phyloP scores from a whole-genome alignment of 2,888 invertebrate genomes.

The Xanthorhoe designata region DNA sequence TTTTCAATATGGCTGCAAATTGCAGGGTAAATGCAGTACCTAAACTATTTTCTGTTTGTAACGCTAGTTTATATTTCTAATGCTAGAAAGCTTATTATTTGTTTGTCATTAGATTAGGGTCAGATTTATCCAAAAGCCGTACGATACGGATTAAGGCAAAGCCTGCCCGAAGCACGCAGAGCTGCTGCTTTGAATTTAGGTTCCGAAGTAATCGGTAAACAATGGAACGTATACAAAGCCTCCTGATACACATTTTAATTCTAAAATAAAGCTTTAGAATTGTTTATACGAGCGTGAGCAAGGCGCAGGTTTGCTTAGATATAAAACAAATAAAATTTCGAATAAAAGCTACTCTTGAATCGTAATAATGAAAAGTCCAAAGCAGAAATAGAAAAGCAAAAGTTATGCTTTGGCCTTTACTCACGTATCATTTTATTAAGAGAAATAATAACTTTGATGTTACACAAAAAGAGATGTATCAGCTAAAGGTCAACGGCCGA shows the following conservation, averaged over 20 bases:
- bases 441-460: no score
- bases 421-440: no score
- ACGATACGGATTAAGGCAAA: conserved; percentile 38
- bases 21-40: neutral
- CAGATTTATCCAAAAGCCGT: conserved; percentile 36
- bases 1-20: neutral
- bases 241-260: conserved; percentile 4
- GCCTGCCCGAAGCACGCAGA: conserved; percentile 38
- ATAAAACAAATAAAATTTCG: neutral
- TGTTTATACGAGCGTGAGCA: neutral
- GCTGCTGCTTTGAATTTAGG: conserved; percentile 33
- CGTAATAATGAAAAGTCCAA: no score
- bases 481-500: no score
- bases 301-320: neutral
- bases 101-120: conserved; percentile 36
- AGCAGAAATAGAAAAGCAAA: neutral
- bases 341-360: neutral
- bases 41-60: no score
- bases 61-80: neutral
- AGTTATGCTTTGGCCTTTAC: no score
- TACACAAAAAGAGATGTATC: no score
- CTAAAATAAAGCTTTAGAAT: neutral
- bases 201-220: conserved; percentile 22
- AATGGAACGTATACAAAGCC: conserved; percentile 15
- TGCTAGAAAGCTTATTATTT: conserved; percentile 23